Percentiles rank a stretch among this genome's conserved stretches.
Evolutionary conservation across 2,113 vertebrate species (phyloP).

Genomic region (Cavia aperea): DNA sequence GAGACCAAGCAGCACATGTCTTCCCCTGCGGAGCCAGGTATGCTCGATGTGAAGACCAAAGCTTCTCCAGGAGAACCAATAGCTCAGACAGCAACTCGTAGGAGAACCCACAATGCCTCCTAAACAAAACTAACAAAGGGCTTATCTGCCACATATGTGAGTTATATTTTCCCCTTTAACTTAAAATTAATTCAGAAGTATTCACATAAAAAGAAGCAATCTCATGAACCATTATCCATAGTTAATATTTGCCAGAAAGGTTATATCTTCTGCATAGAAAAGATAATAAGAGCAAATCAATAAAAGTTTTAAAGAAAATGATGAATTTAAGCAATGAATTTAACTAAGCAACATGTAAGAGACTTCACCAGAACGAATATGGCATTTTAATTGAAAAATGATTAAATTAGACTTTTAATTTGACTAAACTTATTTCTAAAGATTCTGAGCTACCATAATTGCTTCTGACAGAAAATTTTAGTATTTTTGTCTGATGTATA

Average conservation of each 20-base stretch:
- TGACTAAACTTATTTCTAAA: neutral
- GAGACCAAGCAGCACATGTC: too few species aligned
- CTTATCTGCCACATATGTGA: neutral
- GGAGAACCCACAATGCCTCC: too few species aligned
- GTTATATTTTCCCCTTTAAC: neutral
- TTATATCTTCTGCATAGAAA: neutral
- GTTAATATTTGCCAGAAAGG: neutral
- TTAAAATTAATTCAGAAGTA: neutral
- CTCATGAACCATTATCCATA: neutral
- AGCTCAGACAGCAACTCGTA: too few species aligned
- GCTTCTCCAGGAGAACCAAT: too few species aligned
- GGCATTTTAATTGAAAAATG: neutral
- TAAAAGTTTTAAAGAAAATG: neutral
- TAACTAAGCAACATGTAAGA: neutral
- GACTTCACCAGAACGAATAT: neutral
- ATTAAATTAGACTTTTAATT: neutral
- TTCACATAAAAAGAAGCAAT: neutral
- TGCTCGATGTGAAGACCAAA: too few species aligned
- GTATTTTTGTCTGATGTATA: neutral
- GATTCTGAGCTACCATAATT: neutral
- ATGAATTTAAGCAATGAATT: neutral
- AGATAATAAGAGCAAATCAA: neutral
- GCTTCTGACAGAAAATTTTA: conserved; percentile 2
- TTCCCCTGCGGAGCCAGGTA: too few species aligned
- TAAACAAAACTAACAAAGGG: neutral